These are phyloP conservation scores for Eretmocerus hayati DNA, from an alignment of 2,888 invertebrate species.

Conservation along the genomic window DNA sequence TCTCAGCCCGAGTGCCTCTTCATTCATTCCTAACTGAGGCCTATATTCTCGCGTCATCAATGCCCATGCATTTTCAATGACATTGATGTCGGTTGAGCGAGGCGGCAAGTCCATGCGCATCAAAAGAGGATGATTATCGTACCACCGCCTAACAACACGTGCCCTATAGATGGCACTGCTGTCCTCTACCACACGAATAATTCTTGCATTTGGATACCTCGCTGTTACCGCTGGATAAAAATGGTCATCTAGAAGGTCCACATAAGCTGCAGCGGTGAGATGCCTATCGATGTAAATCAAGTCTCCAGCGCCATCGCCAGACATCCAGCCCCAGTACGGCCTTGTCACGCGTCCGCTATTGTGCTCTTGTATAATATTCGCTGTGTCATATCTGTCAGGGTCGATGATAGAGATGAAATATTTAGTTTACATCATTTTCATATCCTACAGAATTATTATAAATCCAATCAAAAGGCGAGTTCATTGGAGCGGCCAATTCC, in stretches of 20 bases:
- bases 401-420: no score
- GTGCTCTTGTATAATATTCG: no score
- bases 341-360: neutral
- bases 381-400: no score
- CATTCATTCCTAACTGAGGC: neutral
- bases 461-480: no score
- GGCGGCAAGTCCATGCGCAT: neutral
- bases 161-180: neutral
- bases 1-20: neutral
- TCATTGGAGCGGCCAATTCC: no score
- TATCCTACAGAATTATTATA: no score
- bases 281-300: neutral
- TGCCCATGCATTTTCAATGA: no score
- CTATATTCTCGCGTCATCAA: neutral
- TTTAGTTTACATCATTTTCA: no score
- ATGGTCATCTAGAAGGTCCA: neutral
- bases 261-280: neutral
- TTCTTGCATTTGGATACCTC: neutral
- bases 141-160: neutral
- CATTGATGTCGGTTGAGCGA: neutral
- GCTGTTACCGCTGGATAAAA: neutral
- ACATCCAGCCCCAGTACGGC: neutral
- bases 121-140: neutral
- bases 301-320: neutral
- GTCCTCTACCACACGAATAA: neutral